phyloP scores from a whole-genome alignment of 2,888 invertebrate genomes.

The Frankliniella intonsa region DNA sequence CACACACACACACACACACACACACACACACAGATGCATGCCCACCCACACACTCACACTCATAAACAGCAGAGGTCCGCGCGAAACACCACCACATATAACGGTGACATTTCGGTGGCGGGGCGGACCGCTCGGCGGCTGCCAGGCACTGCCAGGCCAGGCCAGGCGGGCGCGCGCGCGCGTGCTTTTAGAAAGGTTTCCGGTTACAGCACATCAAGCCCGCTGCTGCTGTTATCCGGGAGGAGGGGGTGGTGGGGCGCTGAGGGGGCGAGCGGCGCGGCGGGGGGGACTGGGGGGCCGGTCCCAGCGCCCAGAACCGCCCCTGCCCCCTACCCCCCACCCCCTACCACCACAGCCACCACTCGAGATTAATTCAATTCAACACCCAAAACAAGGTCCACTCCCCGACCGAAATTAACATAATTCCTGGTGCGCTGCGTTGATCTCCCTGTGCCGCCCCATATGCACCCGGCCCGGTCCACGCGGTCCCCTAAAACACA shows the following conservation, averaged over 20 bases:
- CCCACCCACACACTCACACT: too few relatives aligned
- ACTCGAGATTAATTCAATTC: conserved; percentile 21
- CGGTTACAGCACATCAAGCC: conserved; percentile 12
- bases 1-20: neutral
- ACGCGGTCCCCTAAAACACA: neutral
- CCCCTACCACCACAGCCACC: neutral
- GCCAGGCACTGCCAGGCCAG: neutral
- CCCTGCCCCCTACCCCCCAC: neutral
- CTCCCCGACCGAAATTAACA: conserved; percentile 22
- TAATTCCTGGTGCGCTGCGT: conserved; percentile 14
- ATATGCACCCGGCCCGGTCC: too few relatives aligned
- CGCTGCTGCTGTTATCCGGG: neutral
- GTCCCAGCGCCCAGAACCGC: neutral
- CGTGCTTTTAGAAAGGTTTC: conserved; percentile 24
- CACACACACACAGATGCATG: neutral
- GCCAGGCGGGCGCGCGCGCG: neutral
- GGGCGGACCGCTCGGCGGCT: neutral
- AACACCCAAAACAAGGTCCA: conserved; percentile 26
- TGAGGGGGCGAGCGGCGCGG: neutral
- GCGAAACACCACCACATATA: neutral
- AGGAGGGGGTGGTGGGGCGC: neutral
- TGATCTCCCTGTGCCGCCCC: neutral
- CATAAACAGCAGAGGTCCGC: too few relatives aligned
- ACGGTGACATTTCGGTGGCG: conserved; percentile 7
- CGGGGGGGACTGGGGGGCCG: neutral